Evolutionary conservation across 1,140 invertebrate species (phyloP).

Genomic region (Aphelinus certus): DNA sequence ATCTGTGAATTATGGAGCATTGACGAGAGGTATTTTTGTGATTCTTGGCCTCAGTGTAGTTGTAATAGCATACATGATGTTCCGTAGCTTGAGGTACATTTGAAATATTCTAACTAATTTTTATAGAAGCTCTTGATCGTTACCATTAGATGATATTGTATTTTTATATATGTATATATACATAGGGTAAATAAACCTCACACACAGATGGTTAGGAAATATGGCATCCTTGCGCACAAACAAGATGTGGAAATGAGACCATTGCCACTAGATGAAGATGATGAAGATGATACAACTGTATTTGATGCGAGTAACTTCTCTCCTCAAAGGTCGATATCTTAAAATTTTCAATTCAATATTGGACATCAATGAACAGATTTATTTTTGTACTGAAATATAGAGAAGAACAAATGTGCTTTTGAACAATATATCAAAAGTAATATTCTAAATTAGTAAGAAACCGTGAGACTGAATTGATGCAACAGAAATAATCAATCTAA

Average conservation of each 20-base stretch:
- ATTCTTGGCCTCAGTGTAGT: conserved; percentile 63
- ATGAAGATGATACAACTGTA: conserved; percentile 69
- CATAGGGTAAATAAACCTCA: conserved; percentile 55
- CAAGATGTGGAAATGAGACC: conserved; percentile 71
- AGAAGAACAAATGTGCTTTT: no score
- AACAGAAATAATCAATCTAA: not conserved
- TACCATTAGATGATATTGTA: not conserved
- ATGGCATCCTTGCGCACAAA: conserved; percentile 67
- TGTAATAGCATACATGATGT: conserved; percentile 64
- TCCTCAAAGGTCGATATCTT: conserved; percentile 25
- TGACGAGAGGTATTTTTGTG: conserved; percentile 65
- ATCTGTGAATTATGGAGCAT: conserved; percentile 57
- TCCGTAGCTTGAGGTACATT: conserved; percentile 64
- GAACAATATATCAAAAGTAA: not conserved
- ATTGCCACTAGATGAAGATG: conserved; percentile 68
- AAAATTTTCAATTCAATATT: conserved; percentile 18
- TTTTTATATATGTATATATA: conserved; percentile 31
- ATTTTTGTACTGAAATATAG: conserved; percentile 15
- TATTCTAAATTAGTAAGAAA: conserved; percentile 24
- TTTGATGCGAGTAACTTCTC: conserved; percentile 64
- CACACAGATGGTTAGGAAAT: conserved; percentile 66
- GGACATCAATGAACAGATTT: not conserved
- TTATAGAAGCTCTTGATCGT: conserved; percentile 4
- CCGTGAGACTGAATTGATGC: conserved; percentile 30
- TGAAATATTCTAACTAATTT: conserved; percentile 26